Conservation (phyloP, 2,113 vertebrate species). For the Rhynchomys soricoides region DNA sequence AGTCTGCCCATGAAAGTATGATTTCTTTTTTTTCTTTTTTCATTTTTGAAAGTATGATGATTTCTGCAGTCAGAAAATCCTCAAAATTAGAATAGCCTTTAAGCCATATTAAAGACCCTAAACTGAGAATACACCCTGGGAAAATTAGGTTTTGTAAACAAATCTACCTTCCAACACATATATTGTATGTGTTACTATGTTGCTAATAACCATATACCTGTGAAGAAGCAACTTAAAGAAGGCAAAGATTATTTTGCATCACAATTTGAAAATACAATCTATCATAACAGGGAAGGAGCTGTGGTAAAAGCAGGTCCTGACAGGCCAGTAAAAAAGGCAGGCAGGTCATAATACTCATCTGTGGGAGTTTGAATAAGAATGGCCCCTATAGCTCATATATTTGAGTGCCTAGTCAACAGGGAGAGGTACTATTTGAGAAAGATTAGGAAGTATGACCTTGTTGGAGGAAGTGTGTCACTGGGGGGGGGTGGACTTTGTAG, state of each 20-base stretch:
- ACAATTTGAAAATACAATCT: neutral
- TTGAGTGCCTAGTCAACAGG: neutral
- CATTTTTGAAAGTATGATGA: too few relatives aligned
- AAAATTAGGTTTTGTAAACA: neutral
- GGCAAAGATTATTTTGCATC: neutral
- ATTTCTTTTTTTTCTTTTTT: too few relatives aligned
- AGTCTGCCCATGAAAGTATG: neutral
- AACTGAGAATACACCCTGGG: neutral
- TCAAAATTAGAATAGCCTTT: neutral
- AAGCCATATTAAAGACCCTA: neutral
- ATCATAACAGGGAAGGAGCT: neutral
- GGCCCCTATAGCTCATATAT: neutral
- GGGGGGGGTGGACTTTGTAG: neutral
- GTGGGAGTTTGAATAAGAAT: neutral
- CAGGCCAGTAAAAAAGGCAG: neutral
- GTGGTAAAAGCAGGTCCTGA: too few relatives aligned
- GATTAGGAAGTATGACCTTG: neutral
- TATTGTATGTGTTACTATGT: neutral
- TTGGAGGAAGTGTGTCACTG: neutral
- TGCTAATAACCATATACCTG: neutral
- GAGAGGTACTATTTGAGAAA: neutral
- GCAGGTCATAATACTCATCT: neutral
- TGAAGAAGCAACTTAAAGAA: neutral
- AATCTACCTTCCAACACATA: neutral
- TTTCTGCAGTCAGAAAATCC: neutral